Percentiles rank a stretch among this genome's conserved stretches.
Conservation (phyloP, 1,140 invertebrate genomes). For the Saccostrea cuccullata region DNA sequence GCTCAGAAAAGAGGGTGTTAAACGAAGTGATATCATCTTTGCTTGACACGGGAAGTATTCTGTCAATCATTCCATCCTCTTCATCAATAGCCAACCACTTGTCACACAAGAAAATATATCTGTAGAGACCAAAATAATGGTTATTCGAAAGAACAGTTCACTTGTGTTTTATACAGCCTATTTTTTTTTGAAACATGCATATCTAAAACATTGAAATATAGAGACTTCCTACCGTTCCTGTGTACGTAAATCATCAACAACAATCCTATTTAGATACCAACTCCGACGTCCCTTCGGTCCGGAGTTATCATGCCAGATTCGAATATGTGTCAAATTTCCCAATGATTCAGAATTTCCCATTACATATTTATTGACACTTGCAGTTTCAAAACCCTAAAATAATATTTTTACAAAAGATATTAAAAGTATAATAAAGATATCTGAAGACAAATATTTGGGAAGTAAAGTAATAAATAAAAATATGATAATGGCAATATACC, state of each 20-base stretch:
- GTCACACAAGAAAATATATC: slow-evolving; percentile 73
- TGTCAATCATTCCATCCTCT: slow-evolving; percentile 72
- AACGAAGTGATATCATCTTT: slow-evolving; percentile 64
- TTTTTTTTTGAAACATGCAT: no score
- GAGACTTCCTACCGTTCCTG: slow-evolving; percentile 67
- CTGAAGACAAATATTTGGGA: no score
- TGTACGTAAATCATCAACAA: slow-evolving; percentile 75
- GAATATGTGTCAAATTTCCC: slow-evolving; percentile 71
- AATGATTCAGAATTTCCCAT: slow-evolving; percentile 66
- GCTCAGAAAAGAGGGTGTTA: slow-evolving; percentile 43
- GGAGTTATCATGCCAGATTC: slow-evolving; percentile 77
- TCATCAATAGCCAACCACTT: slow-evolving; percentile 74
- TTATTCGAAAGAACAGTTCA: no score
- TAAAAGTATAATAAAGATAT: no score
- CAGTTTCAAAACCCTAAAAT: slow-evolving; percentile 61
- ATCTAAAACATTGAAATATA: no score
- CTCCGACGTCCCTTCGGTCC: slow-evolving; percentile 68
- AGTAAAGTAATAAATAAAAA: no score
- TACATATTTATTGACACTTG: slow-evolving; percentile 71
- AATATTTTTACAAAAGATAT: neutral
- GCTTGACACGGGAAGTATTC: slow-evolving; percentile 68
- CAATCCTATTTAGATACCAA: slow-evolving; percentile 74
- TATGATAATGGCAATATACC: slow-evolving; percentile 29
- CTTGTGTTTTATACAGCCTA: no score
- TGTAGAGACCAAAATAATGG: slow-evolving; percentile 44